These are phyloP conservation scores for Hylomyscus alleni DNA, from an alignment of 2,797 vertebrate genomes.

Conservation along the genomic window DNA sequence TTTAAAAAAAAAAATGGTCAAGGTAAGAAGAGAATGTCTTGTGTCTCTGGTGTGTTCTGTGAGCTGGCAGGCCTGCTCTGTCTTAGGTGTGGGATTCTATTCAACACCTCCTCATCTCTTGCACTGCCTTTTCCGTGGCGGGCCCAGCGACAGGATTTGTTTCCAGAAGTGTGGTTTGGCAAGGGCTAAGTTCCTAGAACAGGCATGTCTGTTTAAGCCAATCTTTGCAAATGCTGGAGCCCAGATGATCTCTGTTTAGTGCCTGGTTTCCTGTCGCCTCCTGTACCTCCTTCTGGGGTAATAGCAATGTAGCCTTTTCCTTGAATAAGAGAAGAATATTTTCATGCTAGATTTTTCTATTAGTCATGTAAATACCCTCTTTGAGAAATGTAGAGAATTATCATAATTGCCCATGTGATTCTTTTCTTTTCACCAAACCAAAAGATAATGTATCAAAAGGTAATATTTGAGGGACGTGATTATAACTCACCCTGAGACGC, in stretches of 20 bases:
- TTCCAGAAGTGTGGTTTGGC: conserved; percentile 31
- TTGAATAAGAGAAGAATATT: conserved; percentile 59
- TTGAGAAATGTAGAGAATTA: conserved; percentile 32
- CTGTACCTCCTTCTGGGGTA: conserved; percentile 11
- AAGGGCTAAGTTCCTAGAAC: conserved; percentile 55
- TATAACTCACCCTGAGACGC: conserved; percentile 40
- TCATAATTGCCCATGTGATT: conserved; percentile 45
- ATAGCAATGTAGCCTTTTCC: conserved; percentile 57
- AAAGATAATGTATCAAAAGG: neutral
- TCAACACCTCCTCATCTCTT: conserved; percentile 23
- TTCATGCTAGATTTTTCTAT: conserved; percentile 67
- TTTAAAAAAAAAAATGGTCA: neutral
- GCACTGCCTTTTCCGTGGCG: conserved; percentile 22
- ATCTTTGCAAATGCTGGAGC: conserved; percentile 74
- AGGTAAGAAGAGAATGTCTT: neutral
- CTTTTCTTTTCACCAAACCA: conserved; percentile 56
- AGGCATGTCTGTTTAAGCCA: conserved; percentile 56
- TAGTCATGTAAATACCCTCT: conserved; percentile 16
- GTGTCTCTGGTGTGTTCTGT: neutral
- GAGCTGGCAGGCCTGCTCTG: conserved; percentile 1
- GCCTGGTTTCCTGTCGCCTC: conserved; percentile 76
- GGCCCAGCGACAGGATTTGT: neutral
- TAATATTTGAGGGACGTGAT: conserved; percentile 5
- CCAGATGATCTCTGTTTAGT: conserved; percentile 68
- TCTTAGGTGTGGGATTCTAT: conserved; percentile 59